These are phyloP conservation scores for Stratiomys singularior DNA, from an alignment of 2,888 invertebrate species.

Conservation along the genomic window DNA sequence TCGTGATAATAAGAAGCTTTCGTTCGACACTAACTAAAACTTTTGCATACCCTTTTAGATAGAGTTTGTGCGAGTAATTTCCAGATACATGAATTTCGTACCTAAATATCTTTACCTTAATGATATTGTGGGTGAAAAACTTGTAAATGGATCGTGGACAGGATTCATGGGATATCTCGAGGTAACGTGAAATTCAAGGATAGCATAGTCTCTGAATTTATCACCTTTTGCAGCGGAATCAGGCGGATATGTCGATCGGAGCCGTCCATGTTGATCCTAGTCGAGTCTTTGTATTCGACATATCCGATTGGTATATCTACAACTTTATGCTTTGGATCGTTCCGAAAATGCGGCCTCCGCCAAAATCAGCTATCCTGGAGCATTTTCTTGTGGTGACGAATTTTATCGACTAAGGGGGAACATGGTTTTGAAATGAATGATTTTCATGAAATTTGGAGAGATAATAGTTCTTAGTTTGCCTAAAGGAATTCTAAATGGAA, in stretches of 20 bases:
- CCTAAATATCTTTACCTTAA: conserved; percentile 38
- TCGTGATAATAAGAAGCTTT: too few relatives aligned
- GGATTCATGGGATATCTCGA: conserved; percentile 49
- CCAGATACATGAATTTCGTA: conserved; percentile 44
- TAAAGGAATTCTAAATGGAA: too few relatives aligned
- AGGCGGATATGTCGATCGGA: conserved; percentile 49
- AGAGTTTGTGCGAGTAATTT: conserved; percentile 47
- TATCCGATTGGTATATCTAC: conserved; percentile 46
- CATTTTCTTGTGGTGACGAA: conserved; percentile 34
- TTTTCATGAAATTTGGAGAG: too few relatives aligned
- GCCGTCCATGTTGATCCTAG: conserved; percentile 45
- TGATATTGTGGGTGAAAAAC: conserved; percentile 17
- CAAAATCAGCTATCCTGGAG: conserved; percentile 33
- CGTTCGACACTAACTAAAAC: too few relatives aligned
- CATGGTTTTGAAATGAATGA: too few relatives aligned
- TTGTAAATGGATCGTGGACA: conserved; percentile 43
- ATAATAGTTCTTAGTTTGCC: too few relatives aligned
- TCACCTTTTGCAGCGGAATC: conserved; percentile 39
- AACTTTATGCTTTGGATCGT: conserved; percentile 47
- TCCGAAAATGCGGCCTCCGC: conserved; percentile 19
- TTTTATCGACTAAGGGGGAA: too few relatives aligned
- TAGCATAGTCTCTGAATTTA: not conserved
- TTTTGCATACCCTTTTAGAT: conserved; percentile 38
- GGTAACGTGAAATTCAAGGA: conserved; percentile 26
- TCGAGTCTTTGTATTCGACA: conserved; percentile 40